Base-by-base conservation (phyloP, 2,888 invertebrate species). In the Toxonevra muliebris region DNA sequence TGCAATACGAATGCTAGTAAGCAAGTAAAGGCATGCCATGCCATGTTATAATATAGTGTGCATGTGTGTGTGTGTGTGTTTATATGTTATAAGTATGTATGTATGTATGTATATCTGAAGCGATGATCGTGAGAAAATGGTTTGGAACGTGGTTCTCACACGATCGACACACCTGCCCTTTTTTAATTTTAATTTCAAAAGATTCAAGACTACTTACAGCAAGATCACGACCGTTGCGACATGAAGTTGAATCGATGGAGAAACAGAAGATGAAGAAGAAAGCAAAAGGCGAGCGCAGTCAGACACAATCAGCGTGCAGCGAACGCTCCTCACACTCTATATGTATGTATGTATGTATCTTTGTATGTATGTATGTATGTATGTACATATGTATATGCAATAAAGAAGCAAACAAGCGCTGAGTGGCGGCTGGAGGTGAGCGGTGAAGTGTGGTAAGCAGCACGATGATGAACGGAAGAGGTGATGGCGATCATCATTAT, bases 101-200 rank as follows among this genome's bases (percentile, higher is more conserved):
- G 30, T 30, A 30, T 65, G 58, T 65, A 64, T 63, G 52, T 55
- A 70, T 82, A 82, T 82, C 82, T 78, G 80, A 79, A 82, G 78
- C 82, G 79, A 83, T 82, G 84, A 85, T 84, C 84, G 85, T 84
- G 84, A 84, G 84, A 84, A 84, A 85, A 85, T 84, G 83, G 82
- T 84, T 84, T 84, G 84, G 84, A 84, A 85, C 84, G 84, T 84
- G 84, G 84, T 84, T 84, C 84, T 84, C 84, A 84, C 84, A 84
- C 84, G 84, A 84, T 84, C 84, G 84, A 84, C 84, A 84, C 84
- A 84, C 84, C 84, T 84, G 84, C 85, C 84, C 83, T 84, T 84
- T 83, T 84, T 84, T 79, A 74, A 74, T 76, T 76, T 68, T 61
- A 61, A 59, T 67, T 69, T 61, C 48, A 80, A 76, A 79, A 77